Evolutionary conservation across 2,888 invertebrate species (phyloP), one percentile per base, ranked within the genome.

Genomic region (Fissipunctia ypsillon): DNA sequence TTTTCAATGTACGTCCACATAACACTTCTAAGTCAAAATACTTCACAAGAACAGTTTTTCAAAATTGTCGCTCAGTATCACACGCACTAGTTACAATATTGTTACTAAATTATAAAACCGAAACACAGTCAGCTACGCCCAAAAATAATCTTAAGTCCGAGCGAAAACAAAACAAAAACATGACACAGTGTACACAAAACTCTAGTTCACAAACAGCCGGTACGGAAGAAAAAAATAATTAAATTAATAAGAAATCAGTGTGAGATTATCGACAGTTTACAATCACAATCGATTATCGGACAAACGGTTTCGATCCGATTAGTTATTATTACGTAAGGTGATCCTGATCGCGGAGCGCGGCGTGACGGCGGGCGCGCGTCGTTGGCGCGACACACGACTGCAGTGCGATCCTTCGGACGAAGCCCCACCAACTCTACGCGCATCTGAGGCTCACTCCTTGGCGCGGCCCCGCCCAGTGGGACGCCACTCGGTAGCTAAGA

Each of bases 341-440:
- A 91, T 91, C 91, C 90, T 84, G 90, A 83, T 81, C 87, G 89
- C 83, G 88, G 89, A 89, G 89, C 91, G 90, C 88, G 90, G 86
- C 90, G 91, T 90, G 88, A 87, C 90, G 92, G 93, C 95, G 94
- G 88, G 94, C 95, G 95, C 95, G 93, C 95, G 95, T 91, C 90
- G 93, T 87, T 87, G 91, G 92, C 94, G 94, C 96, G 94, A 91
- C 94, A 91, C 94, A 94, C 97, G 97, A 96, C 96, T 96, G 96
- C 96, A 96, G 95, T 97, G 96, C 95, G 95, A 95, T 95, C 96
- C 95, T 96, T 95, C 95, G 96, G 92, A 91, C 95, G 95, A 94
- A 95, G 94, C 96, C 97, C 97, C 97, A 96, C 97, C 97, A 96
- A 95, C 96, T 95, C 96, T 95, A 94, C 96, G 96, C 97, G 97